These are phyloP conservation scores for Glandiceps talaboti DNA, from an alignment of 53 echinoderm and acorn worm species.

Conservation along the genomic window DNA sequence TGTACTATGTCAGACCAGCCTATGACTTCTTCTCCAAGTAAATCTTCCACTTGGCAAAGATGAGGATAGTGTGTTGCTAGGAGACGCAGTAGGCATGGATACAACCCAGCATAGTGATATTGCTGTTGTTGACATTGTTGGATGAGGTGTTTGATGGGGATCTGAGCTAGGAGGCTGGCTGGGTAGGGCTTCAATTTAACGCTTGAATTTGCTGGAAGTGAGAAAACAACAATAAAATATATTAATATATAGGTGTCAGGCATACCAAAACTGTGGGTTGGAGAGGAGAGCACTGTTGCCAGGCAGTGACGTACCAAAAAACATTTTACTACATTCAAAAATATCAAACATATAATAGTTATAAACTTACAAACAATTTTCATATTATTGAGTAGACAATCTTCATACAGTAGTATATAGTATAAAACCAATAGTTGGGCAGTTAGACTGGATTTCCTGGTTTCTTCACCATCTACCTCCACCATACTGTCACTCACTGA, in stretches of 20 bases:
- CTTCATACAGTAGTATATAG: slow-evolving; percentile 86
- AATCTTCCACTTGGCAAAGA: slow-evolving; percentile 94
- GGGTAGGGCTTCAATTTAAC: slow-evolving; percentile 76
- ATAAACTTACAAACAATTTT: slow-evolving; percentile 60
- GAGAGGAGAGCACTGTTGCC: no score
- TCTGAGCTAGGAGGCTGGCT: slow-evolving; percentile 69
- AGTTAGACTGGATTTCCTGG: slow-evolving; percentile 34
- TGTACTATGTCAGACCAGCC: slow-evolving; percentile 7
- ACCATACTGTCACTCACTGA: slow-evolving; percentile 1
- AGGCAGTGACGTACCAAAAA: no score
- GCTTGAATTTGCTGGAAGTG: slow-evolving; percentile 51
- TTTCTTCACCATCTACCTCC: slow-evolving; percentile 8
- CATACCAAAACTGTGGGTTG: no score
- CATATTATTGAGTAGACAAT: slow-evolving; percentile 80
- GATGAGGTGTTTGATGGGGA: slow-evolving; percentile 95
- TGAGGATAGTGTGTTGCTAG: slow-evolving; percentile 97
- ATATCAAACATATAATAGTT: neutral
- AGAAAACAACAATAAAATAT: neutral
- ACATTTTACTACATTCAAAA: neutral
- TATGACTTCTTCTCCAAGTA: slow-evolving; percentile 70
- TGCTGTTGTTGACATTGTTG: slow-evolving; percentile 66
- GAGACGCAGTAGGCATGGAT: slow-evolving; percentile 72
- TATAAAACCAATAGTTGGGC: slow-evolving; percentile 86
- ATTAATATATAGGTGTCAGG: no score
- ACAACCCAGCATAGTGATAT: slow-evolving; percentile 59